Base-by-base conservation (phyloP, 2,888 invertebrate species). In the Papilio protenor region DNA sequence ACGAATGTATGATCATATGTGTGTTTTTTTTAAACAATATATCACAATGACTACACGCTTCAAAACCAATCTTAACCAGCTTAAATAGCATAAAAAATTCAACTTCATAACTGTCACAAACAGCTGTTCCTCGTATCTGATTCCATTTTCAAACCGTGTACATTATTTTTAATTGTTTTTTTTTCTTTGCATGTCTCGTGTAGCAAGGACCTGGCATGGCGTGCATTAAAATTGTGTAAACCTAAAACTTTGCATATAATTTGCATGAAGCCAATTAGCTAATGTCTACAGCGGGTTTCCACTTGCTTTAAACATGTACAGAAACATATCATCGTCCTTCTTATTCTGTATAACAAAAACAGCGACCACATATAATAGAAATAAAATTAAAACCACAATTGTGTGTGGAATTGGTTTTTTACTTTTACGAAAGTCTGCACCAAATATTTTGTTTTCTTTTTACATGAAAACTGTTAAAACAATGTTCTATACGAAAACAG, bases 71-170 rank as follows among this genome's bases (percentile, higher is more conserved):
- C 21, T 21, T 11, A 21, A 57, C 57, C 57, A 57, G 57, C 11
- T 57, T 81, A 82, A 81, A 82, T 72, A 81, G 52, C 40, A 64
- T 76, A 81, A 80, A 86, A 86, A 83, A 81, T 81, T 76, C 80
- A 3, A 83, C 82, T 81, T 76, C 80, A 75, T 69, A 77, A 76
- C 83, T 81, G 84, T 78, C 84, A 79, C 70, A 45, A 80, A 80
- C 87, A 85, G 81, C 84, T 85, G 85, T 80, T 81, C 72, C 70
- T 73, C 80, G 75, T 81, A 82, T 84, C 79, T 74, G 80, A 81
- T 85, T 85, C 84, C 84, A 84, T 84, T 87, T 83, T 80, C 82
- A 81, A 84, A 83, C 77, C 78, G 61, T 79, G 73, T 80, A 81
- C 82, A 82, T 83, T 81, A 81, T 57, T 82, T 84, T 79, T 75